Conservation (phyloP, 2,113 vertebrate genomes). For the Platycercus adscitus region DNA sequence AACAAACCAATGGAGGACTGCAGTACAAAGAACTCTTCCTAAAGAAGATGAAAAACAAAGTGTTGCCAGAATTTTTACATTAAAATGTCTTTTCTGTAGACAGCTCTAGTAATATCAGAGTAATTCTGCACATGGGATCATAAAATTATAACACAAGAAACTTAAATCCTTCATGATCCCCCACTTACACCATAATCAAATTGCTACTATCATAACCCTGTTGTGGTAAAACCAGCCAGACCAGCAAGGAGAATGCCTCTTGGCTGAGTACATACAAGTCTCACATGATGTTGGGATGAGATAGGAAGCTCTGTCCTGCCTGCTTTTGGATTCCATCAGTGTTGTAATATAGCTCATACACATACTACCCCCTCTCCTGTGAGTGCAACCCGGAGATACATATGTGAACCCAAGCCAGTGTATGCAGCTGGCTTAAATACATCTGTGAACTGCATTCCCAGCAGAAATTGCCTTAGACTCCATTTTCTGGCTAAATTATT, state of each 20-base stretch:
- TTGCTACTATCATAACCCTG: constrained; percentile 11
- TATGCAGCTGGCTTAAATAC: constrained; percentile 14
- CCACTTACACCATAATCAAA: constrained; percentile 41
- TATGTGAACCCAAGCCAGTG: neutral
- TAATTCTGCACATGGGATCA: neutral
- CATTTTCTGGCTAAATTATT: neutral
- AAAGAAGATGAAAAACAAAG: neutral
- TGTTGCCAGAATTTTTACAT: neutral
- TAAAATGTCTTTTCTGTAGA: neutral
- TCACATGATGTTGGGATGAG: neutral
- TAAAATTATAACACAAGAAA: constrained; percentile 42
- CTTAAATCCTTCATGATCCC: constrained; percentile 40
- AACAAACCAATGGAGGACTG: neutral
- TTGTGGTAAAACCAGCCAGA: constrained; percentile 46
- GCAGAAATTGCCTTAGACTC: neutral
- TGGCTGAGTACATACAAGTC: neutral
- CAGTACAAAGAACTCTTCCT: neutral
- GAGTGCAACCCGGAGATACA: neutral
- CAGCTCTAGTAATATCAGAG: neutral
- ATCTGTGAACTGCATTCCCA: constrained; percentile 1
- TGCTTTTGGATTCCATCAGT: neutral
- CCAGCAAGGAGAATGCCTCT: constrained; percentile 18
- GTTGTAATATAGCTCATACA: neutral
- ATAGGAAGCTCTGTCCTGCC: constrained; percentile 2
- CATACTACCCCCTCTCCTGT: neutral